These are phyloP conservation scores for Brachionus asplanchnoidis DNA, from an alignment of 1,140 invertebrate genomes.

Conservation along the genomic window DNA sequence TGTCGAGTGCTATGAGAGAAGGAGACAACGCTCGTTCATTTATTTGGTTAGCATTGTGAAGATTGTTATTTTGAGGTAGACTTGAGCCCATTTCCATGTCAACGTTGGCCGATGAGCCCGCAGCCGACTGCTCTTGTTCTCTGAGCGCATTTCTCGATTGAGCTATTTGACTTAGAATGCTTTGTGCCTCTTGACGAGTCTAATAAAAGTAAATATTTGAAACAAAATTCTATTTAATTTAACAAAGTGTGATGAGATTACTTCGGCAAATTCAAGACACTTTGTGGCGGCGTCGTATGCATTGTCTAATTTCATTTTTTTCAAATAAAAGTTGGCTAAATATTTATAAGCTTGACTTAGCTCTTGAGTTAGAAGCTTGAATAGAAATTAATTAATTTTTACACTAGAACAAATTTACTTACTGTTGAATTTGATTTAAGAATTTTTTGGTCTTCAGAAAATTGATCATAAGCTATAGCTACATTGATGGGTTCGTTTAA, in stretches of 20 bases:
- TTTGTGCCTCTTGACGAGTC: slow-evolving; percentile 40
- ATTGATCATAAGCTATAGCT: slow-evolving; percentile 34
- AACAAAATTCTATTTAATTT: background rate
- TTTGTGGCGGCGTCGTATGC: slow-evolving; percentile 29
- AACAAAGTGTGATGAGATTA: background rate
- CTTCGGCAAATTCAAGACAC: slow-evolving; percentile 40
- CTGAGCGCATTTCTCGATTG: background rate
- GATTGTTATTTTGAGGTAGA: background rate
- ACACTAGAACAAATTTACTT: background rate
- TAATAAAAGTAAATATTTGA: background rate
- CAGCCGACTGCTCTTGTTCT: background rate
- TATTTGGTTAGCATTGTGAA: background rate
- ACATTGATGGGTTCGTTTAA: slow-evolving; percentile 24
- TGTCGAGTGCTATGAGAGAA: slow-evolving; percentile 3
- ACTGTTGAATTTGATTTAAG: slow-evolving; percentile 18
- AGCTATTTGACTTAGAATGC: slow-evolving; percentile 33
- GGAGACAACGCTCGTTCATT: background rate
- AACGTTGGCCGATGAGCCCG: background rate
- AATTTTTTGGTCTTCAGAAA: slow-evolving; percentile 36
- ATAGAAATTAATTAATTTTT: background rate
- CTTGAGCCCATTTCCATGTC: background rate
- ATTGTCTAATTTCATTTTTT: slow-evolving; percentile 38
- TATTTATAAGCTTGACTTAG: slow-evolving; percentile 37
- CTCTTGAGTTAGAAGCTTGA: background rate
- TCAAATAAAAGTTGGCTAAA: slow-evolving; percentile 39